Evolutionary conservation across 2,797 vertebrate species (phyloP), one percentile per base, ranked within the genome.

Genomic region (Propithecus deckenii): DNA sequence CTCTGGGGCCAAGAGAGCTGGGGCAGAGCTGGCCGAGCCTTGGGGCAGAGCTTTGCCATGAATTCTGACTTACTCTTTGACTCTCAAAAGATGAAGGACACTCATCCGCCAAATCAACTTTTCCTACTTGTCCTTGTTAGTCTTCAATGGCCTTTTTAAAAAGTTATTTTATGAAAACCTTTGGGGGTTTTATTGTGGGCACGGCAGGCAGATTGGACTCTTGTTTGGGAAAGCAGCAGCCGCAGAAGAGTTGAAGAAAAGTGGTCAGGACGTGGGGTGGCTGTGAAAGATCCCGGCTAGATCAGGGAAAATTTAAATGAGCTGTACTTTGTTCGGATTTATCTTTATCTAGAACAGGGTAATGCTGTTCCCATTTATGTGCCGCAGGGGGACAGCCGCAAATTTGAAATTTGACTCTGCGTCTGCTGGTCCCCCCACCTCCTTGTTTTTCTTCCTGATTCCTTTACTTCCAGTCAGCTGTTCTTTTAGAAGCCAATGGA

Each of bases 401-500:
- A 0, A 28, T 85, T 59, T 52, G 46, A 75, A 1, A 23, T 87
- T 65, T 46, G 46, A 75, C 41, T 67, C 15, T 35, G 0, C 32
- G 0, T 84, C 75, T 80, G 9, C 30, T 10, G 48, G 7, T 89
- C 18, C n/a, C 32, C 43, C 55, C 63, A 11, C 50, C 55, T 25
- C 38, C 46, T 74, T 32, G 48, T 81, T 79, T 91, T 81, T 72
- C 84, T 93, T 67, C 50, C 61, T 30, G 38, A 76, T 67, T 85
- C 23, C 48, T 61, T n/a, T 59, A 17, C 57, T 75, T 86, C 43
- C 18, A 52, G 20, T 69, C 81, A 92, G 71, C 50, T 85, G 76
- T 32, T 89, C 76, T 89, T 84, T 67, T 55, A 87, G 18, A 96
- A 94, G 46, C n/a, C 35, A 86, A 52, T 61, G 86, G 74, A 78